Base-by-base conservation (phyloP, 2,113 vertebrate genomes). In the Pterocles gutturalis region DNA sequence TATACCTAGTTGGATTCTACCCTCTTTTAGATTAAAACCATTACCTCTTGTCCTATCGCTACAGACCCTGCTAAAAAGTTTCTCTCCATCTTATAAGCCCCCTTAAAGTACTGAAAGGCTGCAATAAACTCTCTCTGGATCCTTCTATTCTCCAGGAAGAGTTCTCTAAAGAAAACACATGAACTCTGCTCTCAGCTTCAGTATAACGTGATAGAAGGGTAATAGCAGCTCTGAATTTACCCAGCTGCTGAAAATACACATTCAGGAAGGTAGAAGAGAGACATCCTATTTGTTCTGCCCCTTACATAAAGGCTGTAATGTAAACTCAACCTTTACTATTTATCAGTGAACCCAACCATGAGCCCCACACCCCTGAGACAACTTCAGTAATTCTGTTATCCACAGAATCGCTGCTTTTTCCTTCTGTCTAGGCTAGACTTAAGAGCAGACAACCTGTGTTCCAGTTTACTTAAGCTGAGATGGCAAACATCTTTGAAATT, bases 111-210 rank as follows among this genome's bases (percentile, higher is more conserved):
- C 1, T 36, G 29, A 60, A 33, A 60, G 28, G 29, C 8, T 2
- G 1, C 17, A 70, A 18, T 49, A 60, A 41, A 10, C 17, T 41
- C 10, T n/a, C 43, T 16, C 51, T 0, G 3, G 5, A 70, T 34
- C 54, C 31, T 70, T 49, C 24, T 55, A 19, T 46, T 55, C 36
- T 34, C 46, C 36, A 62, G 57, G 25, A 71, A 34, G 6, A 71
- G 9, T 18, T 20, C 22, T 38, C 20, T 24, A 20, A n/a, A 69
- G 9, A 31, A 10, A 38, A 4, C 26, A 10, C 8, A 33, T 5
- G 16, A 84, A 9, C 5, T 19, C 4, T 2, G 1, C 13, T 29
- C 19, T 60, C 12, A 46, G 17, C 17, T n/a, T 57, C 3, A 1
- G 8, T 19, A 3, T 16, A 73, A 17, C 17, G 20, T 29, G 5